These are phyloP conservation scores for Baronia brevicornis DNA, from an alignment of 2,888 invertebrate species.

Conservation along the genomic window DNA sequence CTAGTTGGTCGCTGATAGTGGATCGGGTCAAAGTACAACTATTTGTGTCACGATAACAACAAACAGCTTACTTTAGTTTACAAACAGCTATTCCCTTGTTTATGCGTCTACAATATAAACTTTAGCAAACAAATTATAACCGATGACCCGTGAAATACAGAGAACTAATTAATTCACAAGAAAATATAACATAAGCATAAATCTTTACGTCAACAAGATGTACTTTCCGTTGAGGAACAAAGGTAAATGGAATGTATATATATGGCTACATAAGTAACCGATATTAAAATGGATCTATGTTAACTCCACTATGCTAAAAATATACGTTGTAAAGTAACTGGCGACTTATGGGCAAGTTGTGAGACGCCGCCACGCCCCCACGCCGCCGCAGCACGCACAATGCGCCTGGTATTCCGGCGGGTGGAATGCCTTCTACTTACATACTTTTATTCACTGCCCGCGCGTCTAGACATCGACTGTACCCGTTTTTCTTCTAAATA, in stretches of 20 bases:
- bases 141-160: background rate
- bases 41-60: conserved; percentile 37
- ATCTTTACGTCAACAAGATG: conserved; percentile 22
- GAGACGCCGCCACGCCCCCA: conserved; percentile 19
- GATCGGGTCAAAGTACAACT: conserved; percentile 44
- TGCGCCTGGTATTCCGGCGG: conserved; percentile 30
- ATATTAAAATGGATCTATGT: conserved; percentile 23
- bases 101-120: background rate
- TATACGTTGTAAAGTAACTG: conserved; percentile 20
- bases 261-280: conserved; percentile 21
- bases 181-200: conserved; percentile 16
- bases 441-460: conserved; percentile 58
- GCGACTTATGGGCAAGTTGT: conserved; percentile 18
- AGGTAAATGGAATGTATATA: conserved; percentile 22
- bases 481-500: conserved; percentile 29
- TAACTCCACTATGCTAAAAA: conserved; percentile 21
- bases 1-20: conserved; percentile 29
- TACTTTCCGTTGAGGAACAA: conserved; percentile 12
- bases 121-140: background rate
- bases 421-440: conserved; percentile 51
- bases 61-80: conserved; percentile 13
- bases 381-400: conserved; percentile 32
- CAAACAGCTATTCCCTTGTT: conserved; percentile 15
- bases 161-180: conserved; percentile 2
- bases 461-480: conserved; percentile 53